Conservation (phyloP, 2,797 vertebrate genomes). For the Coluber constrictor region DNA sequence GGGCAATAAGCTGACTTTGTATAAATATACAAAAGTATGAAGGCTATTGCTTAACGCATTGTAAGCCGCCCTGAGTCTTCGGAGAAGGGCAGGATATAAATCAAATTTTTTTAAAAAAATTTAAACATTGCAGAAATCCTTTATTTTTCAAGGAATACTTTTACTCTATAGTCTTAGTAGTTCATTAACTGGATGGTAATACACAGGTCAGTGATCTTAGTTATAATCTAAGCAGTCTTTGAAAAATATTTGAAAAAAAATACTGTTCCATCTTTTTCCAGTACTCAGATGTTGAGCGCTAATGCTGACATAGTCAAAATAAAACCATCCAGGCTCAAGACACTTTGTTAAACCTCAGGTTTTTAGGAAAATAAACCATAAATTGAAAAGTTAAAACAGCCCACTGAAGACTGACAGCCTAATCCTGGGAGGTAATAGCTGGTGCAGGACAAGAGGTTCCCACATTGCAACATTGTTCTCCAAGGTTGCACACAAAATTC, state of each 20-base stretch:
- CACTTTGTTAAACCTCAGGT: neutral
- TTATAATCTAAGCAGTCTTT: neutral
- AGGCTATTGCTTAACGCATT: no score
- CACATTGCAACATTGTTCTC: neutral
- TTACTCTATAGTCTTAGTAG: neutral
- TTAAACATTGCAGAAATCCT: neutral
- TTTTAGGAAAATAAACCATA: neutral
- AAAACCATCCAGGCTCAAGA: neutral
- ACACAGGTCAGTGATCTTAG: neutral
- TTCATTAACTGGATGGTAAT: neutral
- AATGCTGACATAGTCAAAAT: neutral
- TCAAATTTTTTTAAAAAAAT: neutral
- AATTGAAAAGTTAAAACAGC: neutral
- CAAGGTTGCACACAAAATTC: neutral
- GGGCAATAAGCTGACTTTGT: no score
- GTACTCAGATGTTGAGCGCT: neutral
- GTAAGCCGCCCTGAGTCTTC: no score
- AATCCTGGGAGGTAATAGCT: neutral
- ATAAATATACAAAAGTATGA: no score
- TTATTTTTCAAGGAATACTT: neutral
- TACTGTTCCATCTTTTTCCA: neutral
- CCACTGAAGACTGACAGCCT: neutral
- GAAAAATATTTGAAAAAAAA: neutral
- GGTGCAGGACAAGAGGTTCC: neutral
- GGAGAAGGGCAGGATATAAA: no score